Evolutionary conservation across 2,113 vertebrate species (phyloP), one percentile per base, ranked within the genome.

Genomic region (Crypturellus undulatus): DNA sequence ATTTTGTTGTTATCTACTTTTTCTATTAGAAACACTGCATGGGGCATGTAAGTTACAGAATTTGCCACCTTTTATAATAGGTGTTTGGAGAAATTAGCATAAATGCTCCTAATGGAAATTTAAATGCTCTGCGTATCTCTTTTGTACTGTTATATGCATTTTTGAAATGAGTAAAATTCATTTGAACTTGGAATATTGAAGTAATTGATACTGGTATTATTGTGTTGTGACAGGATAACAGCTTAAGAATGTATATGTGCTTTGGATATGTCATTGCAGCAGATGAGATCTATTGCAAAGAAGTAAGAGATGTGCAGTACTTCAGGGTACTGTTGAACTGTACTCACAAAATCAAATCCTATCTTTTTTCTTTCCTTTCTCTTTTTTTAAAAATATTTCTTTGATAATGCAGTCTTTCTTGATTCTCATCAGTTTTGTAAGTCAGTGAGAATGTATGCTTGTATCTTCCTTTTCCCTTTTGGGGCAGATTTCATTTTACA

Each of bases 1-100:
- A 80, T 75, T 96, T 96, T 87, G 79, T 16, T 91, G 40, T 87
- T 94, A 88, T 85, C 67, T 76, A 58, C 24, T 82, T 65, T 94
- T 87, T 87, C 91, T 89, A 91, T 94, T 96, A 91, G 71, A 43
- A 90, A 25, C 20, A 58, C 80, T 91, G 65, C 76, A 86, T 89
- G 87, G 60, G 17, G 65, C 87, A 83, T 38, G 43, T 40, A 70
- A 16, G 56, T 38, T 79, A 34, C 3, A 52, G 64, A 64, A 25
- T 87, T 77, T 77, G 51, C 14, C 45, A 84, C 78, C 56, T 81
- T 95, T 91, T 71, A 89, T n/a, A 91, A 81, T 84, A 64, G 32
- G 4, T 63, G 40, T 72, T 92, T 52, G 28, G 84, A 69, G 79
- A 96, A 96, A 91, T 91, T 88, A 89, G 36, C 78, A 77, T 28